Evolutionary conservation across 1,140 invertebrate species (phyloP), one percentile per base, ranked within the genome.

Genomic region (Nomia melanderi): DNA sequence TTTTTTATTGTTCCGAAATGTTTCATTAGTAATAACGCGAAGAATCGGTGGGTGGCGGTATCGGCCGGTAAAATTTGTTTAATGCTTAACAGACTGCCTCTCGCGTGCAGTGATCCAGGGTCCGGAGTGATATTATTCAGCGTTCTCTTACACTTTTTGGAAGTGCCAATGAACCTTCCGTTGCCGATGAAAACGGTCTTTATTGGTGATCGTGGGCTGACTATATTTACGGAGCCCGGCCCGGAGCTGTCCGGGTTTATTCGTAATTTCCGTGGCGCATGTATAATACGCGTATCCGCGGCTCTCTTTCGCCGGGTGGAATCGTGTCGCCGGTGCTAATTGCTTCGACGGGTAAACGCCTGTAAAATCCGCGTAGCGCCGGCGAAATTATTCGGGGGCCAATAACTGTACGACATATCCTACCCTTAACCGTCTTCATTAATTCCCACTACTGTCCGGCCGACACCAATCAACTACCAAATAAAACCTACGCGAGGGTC

Each of bases 401-500:
- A 76, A 76, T 76, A 76, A 76, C 54, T 76, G 75, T 41, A 57
- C 81, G 36, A 36, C 66, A 36, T 64, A 73, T 56, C 78, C 82
- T 57, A 83, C 56, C 60, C 70, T 59, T 53, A 59, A 83, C 67
- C 71, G 78, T 83, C 81, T 83, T 84, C 82, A 80, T 83, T 83
- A 82, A 82, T 83, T 83, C 69, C 81, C 82, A 84, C 81, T 80
- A 76, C 81, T 80, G 81, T 84, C 77, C 66, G 50, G 29, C 39
- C 77, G 53, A 81, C 77, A 77, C 82, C 83, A 84, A 84, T 84
- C 81, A 84, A 84, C 78, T 74, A 81, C 64, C 83, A 63, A 81
- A 80, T 72, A 70, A 80, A 77, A 72, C 78, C 77, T 31, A 50
- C 70, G 54, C 63, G 64, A 85, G 69, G 83, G 87, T 65, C 85